Evolutionary conservation across 2,888 invertebrate species (phyloP).

Genomic region (Idaea biselata): DNA sequence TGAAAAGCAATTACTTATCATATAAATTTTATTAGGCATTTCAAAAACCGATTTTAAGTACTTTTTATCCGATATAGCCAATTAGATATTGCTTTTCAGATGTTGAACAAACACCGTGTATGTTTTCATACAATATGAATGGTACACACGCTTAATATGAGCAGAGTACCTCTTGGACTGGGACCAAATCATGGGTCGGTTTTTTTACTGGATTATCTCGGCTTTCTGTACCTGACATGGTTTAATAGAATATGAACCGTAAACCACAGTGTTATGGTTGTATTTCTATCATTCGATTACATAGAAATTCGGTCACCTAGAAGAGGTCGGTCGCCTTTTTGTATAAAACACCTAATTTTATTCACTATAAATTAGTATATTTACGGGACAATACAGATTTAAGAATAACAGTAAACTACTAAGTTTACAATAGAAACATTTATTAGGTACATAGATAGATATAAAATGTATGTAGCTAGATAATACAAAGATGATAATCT

Average conservation of each 20-base stretch:
- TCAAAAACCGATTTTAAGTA: conserved; percentile 41
- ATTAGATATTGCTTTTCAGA: conserved; percentile 44
- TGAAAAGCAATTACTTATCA: conserved; percentile 45
- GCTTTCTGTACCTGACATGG: neutral
- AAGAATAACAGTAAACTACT: conserved; percentile 73
- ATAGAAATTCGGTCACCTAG: conserved; percentile 79
- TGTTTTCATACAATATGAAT: conserved; percentile 4
- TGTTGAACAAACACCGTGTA: conserved; percentile 24
- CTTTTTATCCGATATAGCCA: conserved; percentile 28
- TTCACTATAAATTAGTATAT: conserved; percentile 51
- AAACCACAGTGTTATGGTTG: conserved; percentile 10
- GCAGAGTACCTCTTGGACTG: conserved; percentile 1
- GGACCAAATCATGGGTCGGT: conserved; percentile 4
- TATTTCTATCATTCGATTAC: conserved; percentile 41
- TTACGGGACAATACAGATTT: conserved; percentile 74
- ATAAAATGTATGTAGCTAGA: conserved; percentile 68
- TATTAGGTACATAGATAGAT: conserved; percentile 73
- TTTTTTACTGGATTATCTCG: neutral
- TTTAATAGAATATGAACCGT: conserved; percentile 8
- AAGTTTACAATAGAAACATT: conserved; percentile 76
- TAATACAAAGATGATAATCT: conserved; percentile 62
- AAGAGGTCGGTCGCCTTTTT: conserved; percentile 77
- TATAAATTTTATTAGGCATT: conserved; percentile 19
- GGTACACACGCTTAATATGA: conserved; percentile 7
- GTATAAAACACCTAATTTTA: conserved; percentile 73